phyloP scores from a whole-genome alignment of 2,888 invertebrate genomes.

The Scaptomyza caliginosa region DNA sequence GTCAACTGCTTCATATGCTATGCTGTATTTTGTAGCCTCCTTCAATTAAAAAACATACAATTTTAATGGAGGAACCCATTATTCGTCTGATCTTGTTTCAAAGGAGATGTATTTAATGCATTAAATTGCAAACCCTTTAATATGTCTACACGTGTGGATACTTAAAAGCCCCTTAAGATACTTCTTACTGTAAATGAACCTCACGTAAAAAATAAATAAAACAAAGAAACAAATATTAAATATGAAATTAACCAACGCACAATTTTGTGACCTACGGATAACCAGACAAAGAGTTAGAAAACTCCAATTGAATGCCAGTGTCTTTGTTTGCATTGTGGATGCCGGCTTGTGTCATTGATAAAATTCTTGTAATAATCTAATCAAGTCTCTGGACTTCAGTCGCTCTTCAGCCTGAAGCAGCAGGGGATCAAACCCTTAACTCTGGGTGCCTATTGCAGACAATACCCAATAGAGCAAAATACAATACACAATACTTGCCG shows the following conservation, averaged over 20 bases:
- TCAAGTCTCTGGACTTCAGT: constrained; percentile 57
- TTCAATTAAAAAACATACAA: constrained; percentile 29
- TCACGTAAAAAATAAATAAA: too few species aligned
- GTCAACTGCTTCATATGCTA: constrained; percentile 28
- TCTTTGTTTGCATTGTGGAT: constrained; percentile 25
- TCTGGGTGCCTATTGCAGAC: constrained; percentile 32
- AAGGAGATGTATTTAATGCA: neutral
- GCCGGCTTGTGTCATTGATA: constrained; percentile 54
- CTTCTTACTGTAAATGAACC: neutral
- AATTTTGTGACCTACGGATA: constrained; percentile 14
- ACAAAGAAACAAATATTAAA: too few species aligned
- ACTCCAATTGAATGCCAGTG: constrained; percentile 15
- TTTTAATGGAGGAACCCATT: constrained; percentile 42
- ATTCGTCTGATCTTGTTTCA: constrained; percentile 2
- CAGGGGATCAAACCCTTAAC: constrained; percentile 34
- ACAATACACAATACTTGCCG: constrained; percentile 29
- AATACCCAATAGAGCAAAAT: constrained; percentile 47
- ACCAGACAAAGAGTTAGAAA: neutral
- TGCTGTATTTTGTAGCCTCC: constrained; percentile 8
- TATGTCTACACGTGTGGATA: neutral
- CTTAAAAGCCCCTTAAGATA: neutral
- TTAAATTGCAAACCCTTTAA: neutral
- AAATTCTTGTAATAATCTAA: constrained; percentile 58
- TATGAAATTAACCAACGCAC: constrained; percentile 10
- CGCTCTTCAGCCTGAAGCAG: constrained; percentile 22